phyloP scores from a whole-genome alignment of 2,113 vertebrate species.

The Zosterops japonicus region DNA sequence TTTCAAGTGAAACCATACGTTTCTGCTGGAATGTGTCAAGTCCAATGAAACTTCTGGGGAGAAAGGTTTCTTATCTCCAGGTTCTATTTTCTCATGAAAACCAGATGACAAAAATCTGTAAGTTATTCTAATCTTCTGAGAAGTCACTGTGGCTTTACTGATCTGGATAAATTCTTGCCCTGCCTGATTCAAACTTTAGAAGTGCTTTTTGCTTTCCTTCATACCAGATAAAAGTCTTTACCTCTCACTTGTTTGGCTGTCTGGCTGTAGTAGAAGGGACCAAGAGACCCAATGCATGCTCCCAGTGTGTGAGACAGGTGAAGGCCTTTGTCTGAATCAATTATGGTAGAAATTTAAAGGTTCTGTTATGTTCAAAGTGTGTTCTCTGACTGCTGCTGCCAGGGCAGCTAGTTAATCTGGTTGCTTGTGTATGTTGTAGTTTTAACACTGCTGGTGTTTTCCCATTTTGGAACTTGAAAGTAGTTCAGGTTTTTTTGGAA shows the following conservation, averaged over 20 bases:
- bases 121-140: background rate
- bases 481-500: background rate
- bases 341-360: background rate
- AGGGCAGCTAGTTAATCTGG: background rate
- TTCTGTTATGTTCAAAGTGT: background rate
- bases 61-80: background rate
- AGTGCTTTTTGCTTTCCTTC: background rate
- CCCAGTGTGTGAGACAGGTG: background rate
- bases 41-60: background rate
- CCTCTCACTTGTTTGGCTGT: background rate
- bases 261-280: background rate
- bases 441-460: background rate
- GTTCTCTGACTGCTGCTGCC: background rate
- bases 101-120: background rate
- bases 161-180: background rate
- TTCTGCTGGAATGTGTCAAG: background rate
- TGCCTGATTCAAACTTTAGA: background rate
- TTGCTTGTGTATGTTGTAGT: background rate
- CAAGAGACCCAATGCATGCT: accelerated
- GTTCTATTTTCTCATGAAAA: background rate
- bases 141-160: background rate
- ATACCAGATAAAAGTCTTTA: background rate
- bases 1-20: background rate
- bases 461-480: background rate
- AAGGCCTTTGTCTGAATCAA: background rate